phyloP scores from a whole-genome alignment of 2,113 vertebrate genomes.

The Atractosteus spatula region DNA sequence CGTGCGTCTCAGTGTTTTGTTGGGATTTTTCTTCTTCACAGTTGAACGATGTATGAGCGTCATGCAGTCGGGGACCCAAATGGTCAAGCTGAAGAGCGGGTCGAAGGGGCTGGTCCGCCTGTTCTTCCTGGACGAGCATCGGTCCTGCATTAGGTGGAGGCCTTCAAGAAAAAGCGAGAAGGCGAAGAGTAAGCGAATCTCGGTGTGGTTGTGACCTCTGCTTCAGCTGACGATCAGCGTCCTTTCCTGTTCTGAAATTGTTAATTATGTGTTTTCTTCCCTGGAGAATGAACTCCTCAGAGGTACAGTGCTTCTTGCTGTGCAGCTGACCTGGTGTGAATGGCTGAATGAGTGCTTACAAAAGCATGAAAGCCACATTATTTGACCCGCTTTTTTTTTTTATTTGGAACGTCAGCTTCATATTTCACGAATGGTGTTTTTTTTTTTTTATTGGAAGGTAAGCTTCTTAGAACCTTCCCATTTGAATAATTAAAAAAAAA shows the following conservation, averaged over 20 bases:
- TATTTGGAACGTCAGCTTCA: too few relatives aligned
- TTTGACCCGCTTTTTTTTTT: background rate
- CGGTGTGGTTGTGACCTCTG: conserved; percentile 4
- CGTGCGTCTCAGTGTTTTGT: background rate
- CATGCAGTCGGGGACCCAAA: conserved; percentile 99
- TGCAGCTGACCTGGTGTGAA: background rate
- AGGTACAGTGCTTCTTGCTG: background rate
- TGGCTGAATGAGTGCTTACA: background rate
- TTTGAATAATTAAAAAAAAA: conserved; percentile 46
- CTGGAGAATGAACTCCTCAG: background rate
- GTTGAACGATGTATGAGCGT: conserved; percentile 98
- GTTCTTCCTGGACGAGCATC: conserved; percentile 97
- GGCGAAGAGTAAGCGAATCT: conserved; percentile 84
- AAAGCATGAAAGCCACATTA: conserved; percentile 3
- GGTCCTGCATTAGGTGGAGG: conserved; percentile 92
- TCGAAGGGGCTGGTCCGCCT: conserved; percentile 91
- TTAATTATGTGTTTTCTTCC: background rate
- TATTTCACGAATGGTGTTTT: background rate
- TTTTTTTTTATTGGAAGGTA: conserved; percentile 35
- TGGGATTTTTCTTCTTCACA: conserved; percentile 48
- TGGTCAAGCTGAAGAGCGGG: conserved; percentile 96
- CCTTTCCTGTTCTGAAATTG: background rate
- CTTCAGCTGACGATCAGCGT: background rate
- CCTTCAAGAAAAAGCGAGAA: conserved; percentile 96
- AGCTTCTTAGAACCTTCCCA: conserved; percentile 46